Conservation (phyloP, 23 tunicate species). For the Styela clava region DNA sequence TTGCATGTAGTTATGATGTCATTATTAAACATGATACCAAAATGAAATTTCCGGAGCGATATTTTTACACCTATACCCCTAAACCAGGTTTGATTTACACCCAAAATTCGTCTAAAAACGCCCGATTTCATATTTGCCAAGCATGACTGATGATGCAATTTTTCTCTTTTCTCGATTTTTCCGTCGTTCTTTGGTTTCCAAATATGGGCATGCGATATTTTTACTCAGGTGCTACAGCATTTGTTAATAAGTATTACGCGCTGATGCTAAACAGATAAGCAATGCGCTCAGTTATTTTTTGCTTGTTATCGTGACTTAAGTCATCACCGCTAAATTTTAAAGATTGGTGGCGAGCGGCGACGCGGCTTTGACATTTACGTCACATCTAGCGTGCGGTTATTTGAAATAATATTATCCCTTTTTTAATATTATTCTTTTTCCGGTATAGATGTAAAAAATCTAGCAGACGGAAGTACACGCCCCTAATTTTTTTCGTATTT, state of each 20-base stretch:
- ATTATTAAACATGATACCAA: too few species aligned
- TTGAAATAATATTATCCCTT: too few species aligned
- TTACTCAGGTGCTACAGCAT: neutral
- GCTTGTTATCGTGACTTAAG: neutral
- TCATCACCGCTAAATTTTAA: neutral
- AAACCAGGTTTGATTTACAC: too few species aligned
- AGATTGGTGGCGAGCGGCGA: neutral
- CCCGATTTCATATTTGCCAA: neutral
- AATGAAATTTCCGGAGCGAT: too few species aligned
- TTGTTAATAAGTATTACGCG: neutral
- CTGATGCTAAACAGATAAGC: neutral
- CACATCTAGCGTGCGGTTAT: neutral
- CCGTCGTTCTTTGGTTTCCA: neutral
- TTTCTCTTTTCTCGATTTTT: neutral
- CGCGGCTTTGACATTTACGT: neutral
- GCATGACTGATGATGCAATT: neutral
- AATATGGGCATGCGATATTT: neutral
- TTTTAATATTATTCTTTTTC: too few species aligned
- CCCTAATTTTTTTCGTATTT: too few species aligned
- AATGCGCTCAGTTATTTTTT: neutral
- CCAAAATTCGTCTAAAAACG: too few species aligned
- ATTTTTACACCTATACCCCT: too few species aligned
- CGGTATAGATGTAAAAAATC: too few species aligned
- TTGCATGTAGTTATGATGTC: too few species aligned
- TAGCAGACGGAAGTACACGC: too few species aligned